phyloP scores from a whole-genome alignment of 2,113 vertebrate species.

The Ailurus styani region DNA sequence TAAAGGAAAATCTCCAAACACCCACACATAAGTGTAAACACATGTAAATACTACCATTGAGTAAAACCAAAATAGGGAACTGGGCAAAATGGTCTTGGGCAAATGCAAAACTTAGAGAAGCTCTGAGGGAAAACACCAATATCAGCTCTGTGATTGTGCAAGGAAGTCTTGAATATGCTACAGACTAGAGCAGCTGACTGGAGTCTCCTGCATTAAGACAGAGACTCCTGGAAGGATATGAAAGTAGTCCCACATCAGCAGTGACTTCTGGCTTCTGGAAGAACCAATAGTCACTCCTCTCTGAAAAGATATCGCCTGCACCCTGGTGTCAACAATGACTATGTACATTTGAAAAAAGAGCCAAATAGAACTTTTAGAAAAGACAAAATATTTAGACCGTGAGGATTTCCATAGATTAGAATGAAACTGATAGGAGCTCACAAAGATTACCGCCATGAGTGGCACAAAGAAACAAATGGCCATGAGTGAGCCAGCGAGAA shows the following conservation, averaged over 20 bases:
- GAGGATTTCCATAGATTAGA: not conserved
- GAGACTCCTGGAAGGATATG: not conserved
- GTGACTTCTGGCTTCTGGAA: not conserved
- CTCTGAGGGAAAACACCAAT: not conserved
- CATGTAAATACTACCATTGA: not conserved
- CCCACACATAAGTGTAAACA: not conserved
- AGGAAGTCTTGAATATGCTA: not conserved
- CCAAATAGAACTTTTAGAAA: not conserved
- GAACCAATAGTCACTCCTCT: not conserved
- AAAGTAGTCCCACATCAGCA: not conserved
- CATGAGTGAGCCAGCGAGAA: not conserved
- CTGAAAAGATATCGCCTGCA: not conserved
- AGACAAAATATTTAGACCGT: not conserved
- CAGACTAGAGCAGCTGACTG: not conserved
- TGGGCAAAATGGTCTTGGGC: not conserved
- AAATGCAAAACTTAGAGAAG: not conserved
- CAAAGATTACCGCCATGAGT: not conserved
- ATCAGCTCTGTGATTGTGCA: not conserved
- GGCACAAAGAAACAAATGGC: not conserved
- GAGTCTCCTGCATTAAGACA: not conserved
- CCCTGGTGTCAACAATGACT: not conserved
- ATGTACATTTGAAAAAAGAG: not conserved
- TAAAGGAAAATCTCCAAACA: not conserved
- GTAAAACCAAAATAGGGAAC: not conserved
- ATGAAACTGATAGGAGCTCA: not conserved